Base-by-base conservation (phyloP, 2,888 invertebrate genomes). In the Pammene aurita region DNA sequence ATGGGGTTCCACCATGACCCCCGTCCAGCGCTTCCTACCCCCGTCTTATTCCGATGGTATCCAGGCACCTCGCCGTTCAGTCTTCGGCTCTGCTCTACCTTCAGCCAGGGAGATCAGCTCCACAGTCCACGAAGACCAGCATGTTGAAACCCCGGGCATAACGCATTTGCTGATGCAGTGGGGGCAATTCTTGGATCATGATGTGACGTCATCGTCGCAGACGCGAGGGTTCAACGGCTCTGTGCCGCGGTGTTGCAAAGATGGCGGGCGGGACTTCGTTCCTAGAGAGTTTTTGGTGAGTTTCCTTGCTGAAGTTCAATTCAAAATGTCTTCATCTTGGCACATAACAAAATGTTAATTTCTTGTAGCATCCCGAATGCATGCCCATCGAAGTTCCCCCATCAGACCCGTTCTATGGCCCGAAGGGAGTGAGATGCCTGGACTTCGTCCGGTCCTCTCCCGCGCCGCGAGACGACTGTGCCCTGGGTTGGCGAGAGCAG, bases 161-260 rank as follows among this genome's bases (percentile, higher is more conserved):
- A 96, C 96, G 0, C 95, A 96, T 74, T 95, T 96, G 94, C 93
- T 97, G 70, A 97, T 97, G 94, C 97, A 98, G 82, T 97, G 97
- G 96, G 98, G 98, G 0, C 98, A 98, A 86, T 95, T 98, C 76
- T 80, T 98, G 69, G 98, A 98, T 81, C 98, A 98, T 79, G 98
- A 98, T 82, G 89, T 98, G 73, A 97, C 96, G 50, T 95, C 96
- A 0, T 95, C 96, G 5, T 96, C 95, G 0, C 96, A 96, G 77
- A 95, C 96, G 0, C 92, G 94, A 76, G 95, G 96, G 7, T 96
- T 96, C 79, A 96, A 96, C 80, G 95, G 96, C 7, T 95, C 96
- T 0, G 94, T 97, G 66, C 96, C 97, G 42, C 93, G 96, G 75
- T 97, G 97, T 83, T 97, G 97, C 79, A 90, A 93, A 61, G 93